These are phyloP conservation scores for Poeciliopsis prolifica DNA, from an alignment of 2,113 vertebrate species.

Conservation along the genomic window DNA sequence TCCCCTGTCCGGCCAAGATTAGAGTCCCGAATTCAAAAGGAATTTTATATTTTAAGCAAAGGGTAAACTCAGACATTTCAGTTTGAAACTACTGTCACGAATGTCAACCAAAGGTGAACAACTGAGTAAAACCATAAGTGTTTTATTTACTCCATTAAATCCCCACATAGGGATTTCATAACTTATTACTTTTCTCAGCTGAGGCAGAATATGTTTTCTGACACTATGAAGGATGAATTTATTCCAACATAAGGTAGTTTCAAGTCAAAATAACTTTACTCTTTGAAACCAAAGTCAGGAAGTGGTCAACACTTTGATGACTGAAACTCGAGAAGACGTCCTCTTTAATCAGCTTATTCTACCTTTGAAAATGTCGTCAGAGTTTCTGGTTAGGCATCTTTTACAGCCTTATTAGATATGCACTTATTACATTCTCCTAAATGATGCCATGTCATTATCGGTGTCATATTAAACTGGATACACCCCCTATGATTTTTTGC, in stretches of 20 bases:
- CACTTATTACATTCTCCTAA: conserved; percentile 76
- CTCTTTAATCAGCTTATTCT: conserved; percentile 65
- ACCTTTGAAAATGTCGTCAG: conserved; percentile 58
- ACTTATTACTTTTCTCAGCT: conserved; percentile 49
- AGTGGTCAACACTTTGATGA: conserved; percentile 66
- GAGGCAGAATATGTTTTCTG: conserved; percentile 44
- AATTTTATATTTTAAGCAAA: too few relatives aligned
- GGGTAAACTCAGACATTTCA: background rate
- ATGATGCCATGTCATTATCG: conserved; percentile 72
- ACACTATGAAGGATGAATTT: conserved; percentile 51
- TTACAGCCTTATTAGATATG: conserved; percentile 75
- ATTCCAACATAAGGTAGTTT: conserved; percentile 50
- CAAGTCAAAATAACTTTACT: conserved; percentile 37
- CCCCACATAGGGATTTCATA: conserved; percentile 45
- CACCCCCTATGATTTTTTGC: conserved; percentile 35
- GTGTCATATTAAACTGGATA: conserved; percentile 60
- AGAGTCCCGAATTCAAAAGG: too few relatives aligned
- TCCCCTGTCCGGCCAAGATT: background rate
- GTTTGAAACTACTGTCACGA: conserved; percentile 20
- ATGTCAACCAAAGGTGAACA: conserved; percentile 33
- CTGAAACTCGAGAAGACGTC: conserved; percentile 66
- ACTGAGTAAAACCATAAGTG: conserved; percentile 23
- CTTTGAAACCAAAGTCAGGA: conserved; percentile 56
- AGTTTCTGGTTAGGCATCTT: conserved; percentile 68
- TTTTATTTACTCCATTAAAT: conserved; percentile 58